Conservation (phyloP, 30 jellyfish, hydroid and myxozoan species). For the Clytia hemisphaerica region DNA sequence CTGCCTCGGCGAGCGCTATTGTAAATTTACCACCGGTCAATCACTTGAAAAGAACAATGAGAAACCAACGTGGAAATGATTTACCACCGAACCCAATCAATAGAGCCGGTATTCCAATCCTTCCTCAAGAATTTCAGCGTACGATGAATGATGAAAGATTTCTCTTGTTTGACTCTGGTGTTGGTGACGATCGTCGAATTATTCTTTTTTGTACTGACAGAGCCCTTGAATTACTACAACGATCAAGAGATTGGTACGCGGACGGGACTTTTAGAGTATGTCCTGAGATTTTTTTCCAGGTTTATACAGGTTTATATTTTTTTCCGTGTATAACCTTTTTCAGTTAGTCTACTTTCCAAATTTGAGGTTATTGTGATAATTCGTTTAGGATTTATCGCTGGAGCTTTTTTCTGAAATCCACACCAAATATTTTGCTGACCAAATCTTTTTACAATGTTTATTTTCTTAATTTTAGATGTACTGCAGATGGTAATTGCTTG, state of each 20-base stretch:
- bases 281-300: constrained; percentile 2
- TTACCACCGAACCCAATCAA: too few relatives aligned
- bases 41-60: too few relatives aligned
- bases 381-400: background rate
- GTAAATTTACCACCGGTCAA: too few relatives aligned
- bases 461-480: too few relatives aligned
- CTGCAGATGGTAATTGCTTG: too few relatives aligned
- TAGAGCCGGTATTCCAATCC: too few relatives aligned
- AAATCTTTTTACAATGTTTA: too few relatives aligned
- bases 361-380: background rate
- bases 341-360: background rate
- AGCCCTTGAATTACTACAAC: background rate
- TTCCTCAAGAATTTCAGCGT: too few relatives aligned
- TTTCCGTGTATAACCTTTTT: background rate
- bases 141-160: too few relatives aligned
- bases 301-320: background rate
- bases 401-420: too few relatives aligned
- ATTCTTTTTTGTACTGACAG: background rate
- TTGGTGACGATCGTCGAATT: background rate
- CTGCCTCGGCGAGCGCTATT: background rate
- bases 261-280: constrained; percentile 1
- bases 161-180: background rate
- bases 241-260: background rate
- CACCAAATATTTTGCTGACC: too few relatives aligned
- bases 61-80: too few relatives aligned